Evolutionary conservation across 2,113 vertebrate genomes (phyloP).

Genomic region (Artemisiospiza belli): DNA sequence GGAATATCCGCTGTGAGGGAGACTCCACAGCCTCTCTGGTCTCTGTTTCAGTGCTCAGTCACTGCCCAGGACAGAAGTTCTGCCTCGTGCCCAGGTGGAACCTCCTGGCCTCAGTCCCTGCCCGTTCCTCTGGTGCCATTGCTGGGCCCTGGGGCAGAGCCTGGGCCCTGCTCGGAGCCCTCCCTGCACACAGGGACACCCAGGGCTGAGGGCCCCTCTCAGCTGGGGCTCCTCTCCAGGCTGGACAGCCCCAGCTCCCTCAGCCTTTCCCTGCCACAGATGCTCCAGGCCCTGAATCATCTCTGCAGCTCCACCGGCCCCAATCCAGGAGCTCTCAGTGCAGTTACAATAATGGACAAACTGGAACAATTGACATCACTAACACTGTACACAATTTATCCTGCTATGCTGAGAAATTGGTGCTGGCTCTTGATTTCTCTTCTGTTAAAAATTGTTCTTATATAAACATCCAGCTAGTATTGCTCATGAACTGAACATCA

Average conservation of each 20-base stretch:
- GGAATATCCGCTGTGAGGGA: not conserved
- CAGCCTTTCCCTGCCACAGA: not conserved
- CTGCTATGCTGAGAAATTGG: not conserved
- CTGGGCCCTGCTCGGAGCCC: too few species aligned
- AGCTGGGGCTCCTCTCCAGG: not conserved
- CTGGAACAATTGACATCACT: not conserved
- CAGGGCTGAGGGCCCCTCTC: not conserved
- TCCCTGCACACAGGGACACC: not conserved
- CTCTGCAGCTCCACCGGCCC: fast-evolving
- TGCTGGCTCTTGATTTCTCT: not conserved
- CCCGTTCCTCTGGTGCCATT: too few species aligned
- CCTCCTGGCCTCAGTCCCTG: not conserved
- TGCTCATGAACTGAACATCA: not conserved
- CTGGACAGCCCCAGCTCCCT: not conserved
- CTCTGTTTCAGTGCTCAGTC: fast-evolving
- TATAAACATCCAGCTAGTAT: not conserved
- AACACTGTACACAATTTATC: not conserved
- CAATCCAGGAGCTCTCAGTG: not conserved
- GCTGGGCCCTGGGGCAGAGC: too few species aligned
- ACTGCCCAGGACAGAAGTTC: not conserved
- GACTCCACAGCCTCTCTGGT: not conserved
- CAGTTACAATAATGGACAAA: not conserved
- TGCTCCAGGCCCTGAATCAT: not conserved
- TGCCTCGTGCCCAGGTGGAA: not conserved
- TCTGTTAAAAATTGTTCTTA: not conserved